phyloP scores from a whole-genome alignment of 2,888 invertebrate species.

The Tupiocoris notatus region DNA sequence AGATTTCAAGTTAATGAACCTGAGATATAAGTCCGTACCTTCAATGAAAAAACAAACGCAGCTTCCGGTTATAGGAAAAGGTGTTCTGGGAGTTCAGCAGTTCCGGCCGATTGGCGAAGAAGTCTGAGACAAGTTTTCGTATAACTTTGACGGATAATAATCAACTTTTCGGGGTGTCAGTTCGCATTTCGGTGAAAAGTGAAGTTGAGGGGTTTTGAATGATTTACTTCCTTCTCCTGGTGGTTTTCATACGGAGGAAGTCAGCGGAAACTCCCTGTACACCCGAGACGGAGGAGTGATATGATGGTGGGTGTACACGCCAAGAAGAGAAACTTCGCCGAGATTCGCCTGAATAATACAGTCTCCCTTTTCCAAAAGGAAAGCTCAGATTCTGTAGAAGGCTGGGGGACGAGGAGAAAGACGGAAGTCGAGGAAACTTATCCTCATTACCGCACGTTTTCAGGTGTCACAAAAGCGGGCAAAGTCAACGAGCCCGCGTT shows the following conservation, averaged over 20 bases:
- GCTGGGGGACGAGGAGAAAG: not conserved
- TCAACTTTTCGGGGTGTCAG: slow-evolving; percentile 15
- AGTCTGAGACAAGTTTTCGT: slow-evolving; percentile 1
- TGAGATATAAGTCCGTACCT: not conserved
- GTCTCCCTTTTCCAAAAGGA: slow-evolving; percentile 3
- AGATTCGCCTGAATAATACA: slow-evolving; percentile 15
- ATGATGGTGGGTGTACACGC: not conserved
- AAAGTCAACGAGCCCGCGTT: not conserved
- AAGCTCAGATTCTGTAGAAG: too few relatives aligned
- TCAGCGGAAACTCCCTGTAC: too few relatives aligned
- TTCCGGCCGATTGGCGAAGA: not conserved
- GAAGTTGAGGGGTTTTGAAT: slow-evolving; percentile 4
- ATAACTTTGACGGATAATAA: slow-evolving; percentile 25
- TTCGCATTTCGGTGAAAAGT: not conserved
- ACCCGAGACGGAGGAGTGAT: not conserved
- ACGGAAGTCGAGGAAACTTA: not conserved
- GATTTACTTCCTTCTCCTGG: slow-evolving; percentile 5
- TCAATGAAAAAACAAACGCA: not conserved
- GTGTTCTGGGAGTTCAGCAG: not conserved
- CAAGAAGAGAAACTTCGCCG: not conserved
- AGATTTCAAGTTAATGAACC: not conserved
- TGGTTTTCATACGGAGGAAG: not conserved
- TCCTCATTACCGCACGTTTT: not conserved
- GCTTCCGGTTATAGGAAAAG: not conserved
- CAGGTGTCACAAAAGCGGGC: not conserved